A percentile compares a stretch with the other conserved stretches of the same genome.
phyloP scores from a whole-genome alignment of 2,113 vertebrate species.

The Centropus unirufus region DNA sequence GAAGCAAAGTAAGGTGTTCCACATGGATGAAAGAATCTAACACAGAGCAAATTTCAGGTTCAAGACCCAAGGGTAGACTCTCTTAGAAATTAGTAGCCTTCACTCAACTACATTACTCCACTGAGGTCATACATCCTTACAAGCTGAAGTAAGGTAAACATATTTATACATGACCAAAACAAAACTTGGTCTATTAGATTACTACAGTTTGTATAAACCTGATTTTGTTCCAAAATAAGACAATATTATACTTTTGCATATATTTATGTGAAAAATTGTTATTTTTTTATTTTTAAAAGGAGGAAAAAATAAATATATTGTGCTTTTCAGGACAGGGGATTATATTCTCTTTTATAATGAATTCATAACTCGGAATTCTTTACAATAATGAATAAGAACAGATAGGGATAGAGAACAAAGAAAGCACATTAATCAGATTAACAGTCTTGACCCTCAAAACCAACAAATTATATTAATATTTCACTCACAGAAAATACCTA shows the following conservation, averaged over 20 bases:
- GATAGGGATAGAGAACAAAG: neutral
- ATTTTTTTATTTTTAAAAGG: neutral
- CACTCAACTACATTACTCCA: neutral
- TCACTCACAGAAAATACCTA: neutral
- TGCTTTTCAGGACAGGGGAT: neutral
- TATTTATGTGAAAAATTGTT: neutral
- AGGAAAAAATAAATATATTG: neutral
- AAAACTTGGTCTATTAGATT: neutral
- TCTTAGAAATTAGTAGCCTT: slow-evolving; percentile 29
- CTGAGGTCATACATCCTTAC: neutral
- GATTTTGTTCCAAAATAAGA: neutral
- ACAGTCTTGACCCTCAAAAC: neutral
- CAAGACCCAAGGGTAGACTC: slow-evolving; percentile 5
- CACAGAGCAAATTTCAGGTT: slow-evolving; percentile 19
- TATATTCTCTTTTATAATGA: neutral
- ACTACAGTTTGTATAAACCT: neutral
- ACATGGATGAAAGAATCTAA: neutral
- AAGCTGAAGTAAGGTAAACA: neutral
- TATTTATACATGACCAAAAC: neutral
- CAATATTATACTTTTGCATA: neutral
- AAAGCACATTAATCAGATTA: neutral
- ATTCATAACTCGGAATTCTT: neutral
- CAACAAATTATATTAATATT: neutral
- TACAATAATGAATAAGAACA: neutral
- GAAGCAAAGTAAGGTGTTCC: neutral